A percentile compares a stretch with the other conserved stretches of the same genome.
phyloP scores from a whole-genome alignment of 2,888 invertebrate genomes.

The Catotricha subobsoleta region DNA sequence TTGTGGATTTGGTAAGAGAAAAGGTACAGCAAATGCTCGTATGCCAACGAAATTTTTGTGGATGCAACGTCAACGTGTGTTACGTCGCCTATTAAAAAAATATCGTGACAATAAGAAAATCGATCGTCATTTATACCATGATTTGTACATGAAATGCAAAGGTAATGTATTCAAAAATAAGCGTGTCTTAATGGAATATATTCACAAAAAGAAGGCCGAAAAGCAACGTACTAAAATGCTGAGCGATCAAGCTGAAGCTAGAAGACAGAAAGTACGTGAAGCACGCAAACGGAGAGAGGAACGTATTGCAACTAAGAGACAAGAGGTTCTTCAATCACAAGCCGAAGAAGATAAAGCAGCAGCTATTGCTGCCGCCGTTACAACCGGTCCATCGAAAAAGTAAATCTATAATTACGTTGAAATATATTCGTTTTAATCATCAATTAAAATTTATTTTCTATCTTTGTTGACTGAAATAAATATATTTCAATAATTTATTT shows the following conservation, averaged over 20 bases:
- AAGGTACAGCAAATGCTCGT: slow-evolving; percentile 99
- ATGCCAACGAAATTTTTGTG: slow-evolving; percentile 92
- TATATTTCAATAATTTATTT: too few species aligned
- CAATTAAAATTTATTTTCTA: too few species aligned
- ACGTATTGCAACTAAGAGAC: slow-evolving; percentile 83
- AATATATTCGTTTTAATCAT: too few species aligned
- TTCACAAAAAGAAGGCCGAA: slow-evolving; percentile 99
- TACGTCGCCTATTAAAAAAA: slow-evolving; percentile 86
- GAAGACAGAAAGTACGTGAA: slow-evolving; percentile 80
- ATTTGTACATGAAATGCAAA: slow-evolving; percentile 98
- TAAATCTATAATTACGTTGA: too few species aligned
- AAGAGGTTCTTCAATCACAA: slow-evolving; percentile 73
- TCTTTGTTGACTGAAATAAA: too few species aligned
- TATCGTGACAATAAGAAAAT: slow-evolving; percentile 97
- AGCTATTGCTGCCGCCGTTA: slow-evolving; percentile 34
- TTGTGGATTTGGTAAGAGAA: slow-evolving; percentile 96
- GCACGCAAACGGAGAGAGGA: slow-evolving; percentile 94
- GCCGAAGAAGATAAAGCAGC: slow-evolving; percentile 78
- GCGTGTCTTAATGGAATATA: slow-evolving; percentile 98
- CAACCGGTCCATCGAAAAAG: too few species aligned
- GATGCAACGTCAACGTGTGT: slow-evolving; percentile 93
- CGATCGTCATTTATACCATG: slow-evolving; percentile 95
- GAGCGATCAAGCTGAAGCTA: slow-evolving; percentile 94
- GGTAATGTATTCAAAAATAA: slow-evolving; percentile 98
- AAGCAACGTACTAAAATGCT: slow-evolving; percentile 95